phyloP scores from a whole-genome alignment of 2,888 invertebrate species.

The Troides oblongomaculatus region DNA sequence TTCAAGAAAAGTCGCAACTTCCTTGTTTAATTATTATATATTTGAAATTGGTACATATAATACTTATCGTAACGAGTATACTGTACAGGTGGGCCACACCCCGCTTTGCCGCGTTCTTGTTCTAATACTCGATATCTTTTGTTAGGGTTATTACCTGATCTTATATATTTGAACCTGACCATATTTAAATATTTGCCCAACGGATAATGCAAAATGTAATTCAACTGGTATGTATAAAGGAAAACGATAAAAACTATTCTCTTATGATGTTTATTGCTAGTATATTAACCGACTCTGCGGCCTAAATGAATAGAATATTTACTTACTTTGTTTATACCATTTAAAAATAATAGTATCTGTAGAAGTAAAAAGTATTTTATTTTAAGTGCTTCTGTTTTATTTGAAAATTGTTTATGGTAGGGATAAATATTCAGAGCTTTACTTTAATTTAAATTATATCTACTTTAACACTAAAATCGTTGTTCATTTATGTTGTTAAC shows the following conservation, averaged over 20 bases:
- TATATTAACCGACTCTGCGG: not conserved
- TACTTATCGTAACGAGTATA: conserved; percentile 40
- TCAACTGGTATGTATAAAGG: not conserved
- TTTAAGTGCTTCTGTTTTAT: no score
- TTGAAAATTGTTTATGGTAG: no score
- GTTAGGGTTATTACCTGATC: conserved; percentile 16
- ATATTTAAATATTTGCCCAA: not conserved
- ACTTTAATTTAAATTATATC: no score
- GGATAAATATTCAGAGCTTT: no score
- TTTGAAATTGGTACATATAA: conserved; percentile 35
- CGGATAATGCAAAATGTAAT: not conserved
- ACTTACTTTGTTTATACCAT: not conserved
- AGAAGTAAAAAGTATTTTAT: no score
- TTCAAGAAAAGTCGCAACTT: not conserved
- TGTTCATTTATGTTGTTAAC: no score
- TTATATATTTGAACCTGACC: not conserved
- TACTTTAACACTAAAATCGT: no score
- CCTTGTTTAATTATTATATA: conserved; percentile 21
- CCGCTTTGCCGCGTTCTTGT: conserved; percentile 45
- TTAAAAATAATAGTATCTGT: no score
- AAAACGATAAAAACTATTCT: not conserved
- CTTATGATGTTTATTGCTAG: not conserved
- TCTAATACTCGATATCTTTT: conserved; percentile 41
- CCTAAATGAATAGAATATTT: not conserved
- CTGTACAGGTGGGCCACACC: conserved; percentile 48